Evolutionary conservation across 2,113 vertebrate genomes (phyloP).

Genomic region (Oriolus oriolus): DNA sequence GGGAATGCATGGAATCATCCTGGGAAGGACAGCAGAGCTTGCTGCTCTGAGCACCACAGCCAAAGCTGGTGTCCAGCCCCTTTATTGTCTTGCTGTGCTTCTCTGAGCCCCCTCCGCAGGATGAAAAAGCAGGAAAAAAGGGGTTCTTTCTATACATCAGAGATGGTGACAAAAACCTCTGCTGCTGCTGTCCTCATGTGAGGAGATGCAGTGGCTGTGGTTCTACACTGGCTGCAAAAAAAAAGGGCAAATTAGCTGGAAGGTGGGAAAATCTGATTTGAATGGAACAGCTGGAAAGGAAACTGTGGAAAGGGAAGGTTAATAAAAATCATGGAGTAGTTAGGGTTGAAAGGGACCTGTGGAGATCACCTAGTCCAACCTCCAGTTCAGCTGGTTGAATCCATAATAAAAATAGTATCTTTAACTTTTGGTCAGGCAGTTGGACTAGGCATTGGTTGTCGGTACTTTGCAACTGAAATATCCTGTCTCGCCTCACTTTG

Average conservation of each 20-base stretch:
- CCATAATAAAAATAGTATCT: neutral
- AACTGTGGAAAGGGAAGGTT: neutral
- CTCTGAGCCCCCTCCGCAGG: neutral
- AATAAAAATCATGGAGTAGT: neutral
- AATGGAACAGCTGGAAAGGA: neutral
- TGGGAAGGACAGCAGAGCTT: neutral
- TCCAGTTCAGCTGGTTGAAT: neutral
- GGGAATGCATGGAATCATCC: accelerated
- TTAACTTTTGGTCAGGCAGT: neutral
- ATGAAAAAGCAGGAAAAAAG: neutral
- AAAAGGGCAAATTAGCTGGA: neutral
- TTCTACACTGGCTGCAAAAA: neutral
- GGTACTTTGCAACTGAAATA: neutral
- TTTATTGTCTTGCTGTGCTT: neutral
- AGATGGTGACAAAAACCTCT: neutral
- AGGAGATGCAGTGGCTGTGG: too few relatives aligned
- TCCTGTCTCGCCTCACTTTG: neutral
- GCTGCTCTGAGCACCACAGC: neutral
- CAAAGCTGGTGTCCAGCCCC: accelerated
- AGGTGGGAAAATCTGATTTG: neutral
- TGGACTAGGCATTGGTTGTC: accelerated
- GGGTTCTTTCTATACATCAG: accelerated
- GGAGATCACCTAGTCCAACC: neutral
- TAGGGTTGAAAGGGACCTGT: neutral
- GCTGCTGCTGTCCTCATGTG: accelerated